These are phyloP conservation scores for Labia minor DNA, from an alignment of 2,888 invertebrate species.

Conservation along the genomic window DNA sequence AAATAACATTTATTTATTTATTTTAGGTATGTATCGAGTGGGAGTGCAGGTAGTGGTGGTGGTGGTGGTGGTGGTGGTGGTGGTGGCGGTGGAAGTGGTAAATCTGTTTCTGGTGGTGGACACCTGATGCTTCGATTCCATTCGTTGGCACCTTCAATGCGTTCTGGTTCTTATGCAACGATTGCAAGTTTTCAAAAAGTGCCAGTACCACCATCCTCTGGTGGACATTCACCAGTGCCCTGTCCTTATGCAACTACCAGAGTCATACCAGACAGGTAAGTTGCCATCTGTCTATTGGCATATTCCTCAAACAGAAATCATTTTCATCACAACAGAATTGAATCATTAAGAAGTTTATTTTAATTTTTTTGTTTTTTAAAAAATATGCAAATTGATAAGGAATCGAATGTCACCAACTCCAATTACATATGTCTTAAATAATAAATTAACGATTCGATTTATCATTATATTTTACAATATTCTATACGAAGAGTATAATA, in stretches of 20 bases:
- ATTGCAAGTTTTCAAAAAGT: slow-evolving; percentile 72
- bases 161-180: slow-evolving; percentile 55
- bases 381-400: too few species aligned
- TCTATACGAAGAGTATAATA: too few species aligned
- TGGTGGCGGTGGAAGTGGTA: slow-evolving; percentile 14
- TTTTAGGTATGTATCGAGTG: neutral
- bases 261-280: slow-evolving; percentile 26
- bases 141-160: neutral
- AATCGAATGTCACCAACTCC: too few species aligned
- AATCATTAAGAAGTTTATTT: too few species aligned
- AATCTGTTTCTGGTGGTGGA: neutral
- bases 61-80: slow-evolving; percentile 4
- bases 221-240: slow-evolving; percentile 46
- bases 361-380: too few species aligned
- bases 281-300: too few species aligned
- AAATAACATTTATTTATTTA: too few species aligned
- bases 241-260: slow-evolving; percentile 59
- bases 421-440: too few species aligned
- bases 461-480: too few species aligned
- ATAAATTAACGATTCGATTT: too few species aligned
- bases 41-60: neutral
- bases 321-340: too few species aligned
- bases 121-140: neutral
- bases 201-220: slow-evolving; percentile 33
- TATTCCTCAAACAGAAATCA: too few species aligned